These are phyloP conservation scores for Neolamprologus longior DNA, from an alignment of 2,113 vertebrate species.

Conservation along the genomic window DNA sequence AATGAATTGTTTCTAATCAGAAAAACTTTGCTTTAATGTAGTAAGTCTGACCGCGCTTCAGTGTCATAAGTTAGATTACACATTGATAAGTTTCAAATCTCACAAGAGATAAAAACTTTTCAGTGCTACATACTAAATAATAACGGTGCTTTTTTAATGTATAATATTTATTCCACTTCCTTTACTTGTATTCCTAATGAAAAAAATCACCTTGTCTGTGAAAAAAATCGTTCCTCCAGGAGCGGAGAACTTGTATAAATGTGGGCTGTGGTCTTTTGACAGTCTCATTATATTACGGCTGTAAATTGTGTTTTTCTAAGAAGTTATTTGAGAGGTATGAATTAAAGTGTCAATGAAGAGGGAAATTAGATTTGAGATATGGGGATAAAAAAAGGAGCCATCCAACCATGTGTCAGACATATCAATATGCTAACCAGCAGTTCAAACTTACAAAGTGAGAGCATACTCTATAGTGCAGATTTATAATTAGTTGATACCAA, in stretches of 20 bases:
- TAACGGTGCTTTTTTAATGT: background rate
- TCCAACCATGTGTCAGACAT: background rate
- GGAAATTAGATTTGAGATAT: background rate
- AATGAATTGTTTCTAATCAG: background rate
- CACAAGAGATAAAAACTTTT: background rate
- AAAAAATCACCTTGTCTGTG: background rate
- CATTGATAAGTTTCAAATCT: background rate
- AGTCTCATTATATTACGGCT: background rate
- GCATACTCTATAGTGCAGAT: background rate
- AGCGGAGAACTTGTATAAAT: background rate
- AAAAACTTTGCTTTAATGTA: background rate
- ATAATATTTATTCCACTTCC: background rate
- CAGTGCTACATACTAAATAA: background rate
- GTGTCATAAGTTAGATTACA: background rate
- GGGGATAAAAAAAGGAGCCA: background rate
- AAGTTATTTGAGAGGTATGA: background rate
- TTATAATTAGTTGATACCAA: background rate
- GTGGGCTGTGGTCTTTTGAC: background rate
- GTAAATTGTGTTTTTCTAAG: background rate
- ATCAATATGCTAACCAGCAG: background rate
- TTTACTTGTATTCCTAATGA: background rate
- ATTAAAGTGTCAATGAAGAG: background rate
- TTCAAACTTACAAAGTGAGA: background rate
- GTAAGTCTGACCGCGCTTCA: background rate
- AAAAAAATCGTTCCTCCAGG: background rate